Evolutionary conservation across 2,797 vertebrate genomes (phyloP), one percentile per base, ranked within the genome.

Genomic region (Crenichthys baileyi): DNA sequence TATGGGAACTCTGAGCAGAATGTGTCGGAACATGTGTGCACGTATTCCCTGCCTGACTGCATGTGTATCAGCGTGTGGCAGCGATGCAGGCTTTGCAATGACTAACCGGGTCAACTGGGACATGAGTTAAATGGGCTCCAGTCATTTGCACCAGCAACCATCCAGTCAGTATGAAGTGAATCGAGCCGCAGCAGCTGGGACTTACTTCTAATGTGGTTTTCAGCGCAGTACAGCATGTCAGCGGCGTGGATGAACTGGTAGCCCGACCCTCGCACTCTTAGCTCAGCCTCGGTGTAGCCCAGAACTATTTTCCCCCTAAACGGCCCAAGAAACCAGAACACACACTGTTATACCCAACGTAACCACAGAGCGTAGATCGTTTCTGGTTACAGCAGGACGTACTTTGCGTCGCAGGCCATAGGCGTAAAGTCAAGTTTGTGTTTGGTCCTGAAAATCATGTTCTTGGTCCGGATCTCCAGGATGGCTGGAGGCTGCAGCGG

Each of bases 351-450:
- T 0, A 65, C 31, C 36, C 61, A 67, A 2, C 8, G 3, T 0
- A 5, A 46, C 36, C 36, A 13, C 44, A 18, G 26, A 22, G n/a
- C 1, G 2, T 11, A 11, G 3, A 8, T 0, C 16, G 11, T 2
- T 11, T 6, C 75, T 15, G 24, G 18, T 2, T 20, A 12, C 11
- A n/a, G 9, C 22, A 2, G 3, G n/a, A 50, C 63, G 0, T 91
- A 97, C 96, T 95, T 89, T 36, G 96, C 95, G 61, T 97, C 96
- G 11, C 96, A 97, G 73, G 96, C 96, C 91, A 93, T 90, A 7
- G 96, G 96, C 0, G 96, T 97, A 89, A 97, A 97, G 88, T 97
- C 96, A 20, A 97, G 92, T 89, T 97, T 97, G 93, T 97, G 96
- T 78, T 97, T 97, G 79, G 96, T 96, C 89, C 96, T 94, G 90